Evolutionary conservation across 2,113 vertebrate species (phyloP), one percentile per base, ranked within the genome.

Genomic region (Lichenostomus cassidix): DNA sequence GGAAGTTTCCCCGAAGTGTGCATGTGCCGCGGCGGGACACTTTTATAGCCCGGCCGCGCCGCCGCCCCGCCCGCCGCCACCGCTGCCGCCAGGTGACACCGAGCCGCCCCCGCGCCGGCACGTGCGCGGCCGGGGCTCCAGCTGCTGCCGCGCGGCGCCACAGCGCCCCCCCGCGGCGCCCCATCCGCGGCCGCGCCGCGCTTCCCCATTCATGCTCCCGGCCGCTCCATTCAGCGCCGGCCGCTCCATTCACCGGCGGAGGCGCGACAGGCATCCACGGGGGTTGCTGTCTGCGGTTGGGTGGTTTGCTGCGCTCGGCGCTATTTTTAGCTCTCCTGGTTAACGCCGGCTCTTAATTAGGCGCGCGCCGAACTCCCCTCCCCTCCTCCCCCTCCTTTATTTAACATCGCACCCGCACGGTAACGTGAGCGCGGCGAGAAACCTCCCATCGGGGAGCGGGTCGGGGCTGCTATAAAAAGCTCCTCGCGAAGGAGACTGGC

Each of bases 41-140:
- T 37, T 37, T 37, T 37, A 37, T 37, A 37, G 37, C 37, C 37
- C 37, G 37, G 37, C 37, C 37, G 37, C 37, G 37, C 37, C 37
- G 37, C 37, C 37, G 37, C 37, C 37, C 37, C 37, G 37, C 37
- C 37, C 37, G 37, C 37, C 37, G 37, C 37, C 37, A 37, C 37
- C 37, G 37, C 37, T 37, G 64, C 96, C 95, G 89, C 95, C 96
- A 79, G 96, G 97, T 84, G 98, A 98, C 98, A 97, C 92, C 96
- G 93, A 94, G 44, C 87, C 87, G 92, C 79, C 95, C 28, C 86
- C 60, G 62, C 41, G 67, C 25, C 12, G 41, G 78, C 95, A 94
- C 95, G 93, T 91, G 90, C 90, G 62, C 80, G 49, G 77, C 49
- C 47, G 37, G 69, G 52, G 28, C 70, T 70, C 92, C 90, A 77